A percentile compares a stretch with the other conserved stretches of the same genome.
Evolutionary conservation across 2,888 invertebrate species (phyloP).

Genomic region (Lysandra coridon): DNA sequence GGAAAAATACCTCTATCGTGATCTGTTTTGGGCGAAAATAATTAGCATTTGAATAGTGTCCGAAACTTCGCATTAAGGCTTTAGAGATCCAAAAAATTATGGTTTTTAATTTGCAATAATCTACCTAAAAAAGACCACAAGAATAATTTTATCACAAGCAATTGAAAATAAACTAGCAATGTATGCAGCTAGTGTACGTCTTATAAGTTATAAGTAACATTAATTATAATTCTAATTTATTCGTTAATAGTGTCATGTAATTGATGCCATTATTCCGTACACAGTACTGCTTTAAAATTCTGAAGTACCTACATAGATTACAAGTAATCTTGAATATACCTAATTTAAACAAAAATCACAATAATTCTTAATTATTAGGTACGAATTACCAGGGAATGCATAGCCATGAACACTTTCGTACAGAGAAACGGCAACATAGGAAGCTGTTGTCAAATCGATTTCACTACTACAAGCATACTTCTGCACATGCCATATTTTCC

Average conservation of each 20-base stretch:
- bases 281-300: conserved; percentile 5
- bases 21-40: not conserved
- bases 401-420: no score
- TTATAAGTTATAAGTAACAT: not conserved
- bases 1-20: not conserved
- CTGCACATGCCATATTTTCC: not conserved
- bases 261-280: not conserved
- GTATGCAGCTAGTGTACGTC: not conserved
- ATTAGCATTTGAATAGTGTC: not conserved
- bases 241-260: not conserved
- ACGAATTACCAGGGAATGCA: not conserved
- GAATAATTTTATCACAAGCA: no score
- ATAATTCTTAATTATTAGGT: not conserved
- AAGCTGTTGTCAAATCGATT: not conserved
- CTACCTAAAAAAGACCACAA: no score
- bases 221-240: conserved; percentile 9
- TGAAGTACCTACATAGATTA: not conserved
- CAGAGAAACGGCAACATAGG: not conserved
- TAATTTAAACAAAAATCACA: not conserved
- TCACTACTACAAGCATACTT: not conserved
- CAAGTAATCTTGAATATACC: not conserved
- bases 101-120: no score
- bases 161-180: not conserved
- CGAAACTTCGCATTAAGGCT: not conserved
- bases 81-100: no score